These are phyloP conservation scores for Jaculus jaculus DNA, from an alignment of 2,113 vertebrate species.

Conservation along the genomic window DNA sequence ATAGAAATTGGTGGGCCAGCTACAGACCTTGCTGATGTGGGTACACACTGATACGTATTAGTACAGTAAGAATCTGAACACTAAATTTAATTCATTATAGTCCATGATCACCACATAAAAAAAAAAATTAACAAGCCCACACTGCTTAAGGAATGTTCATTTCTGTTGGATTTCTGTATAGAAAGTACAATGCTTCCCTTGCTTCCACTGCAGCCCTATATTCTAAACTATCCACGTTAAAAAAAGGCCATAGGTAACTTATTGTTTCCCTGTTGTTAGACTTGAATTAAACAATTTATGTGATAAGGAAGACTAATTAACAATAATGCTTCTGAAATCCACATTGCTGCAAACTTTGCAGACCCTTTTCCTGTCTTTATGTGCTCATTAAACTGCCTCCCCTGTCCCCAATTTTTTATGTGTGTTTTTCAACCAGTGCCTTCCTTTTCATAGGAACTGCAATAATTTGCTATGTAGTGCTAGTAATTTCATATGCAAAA, in stretches of 20 bases:
- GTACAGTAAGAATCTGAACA: not conserved
- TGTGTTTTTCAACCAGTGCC: not conserved
- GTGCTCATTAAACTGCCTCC: not conserved
- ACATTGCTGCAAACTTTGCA: not conserved
- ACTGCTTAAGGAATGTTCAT: not conserved
- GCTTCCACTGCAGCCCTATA: not conserved
- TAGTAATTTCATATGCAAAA: slow-evolving; percentile 14
- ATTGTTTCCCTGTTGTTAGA: slow-evolving; percentile 13
- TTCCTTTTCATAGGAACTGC: not conserved
- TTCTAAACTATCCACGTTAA: not conserved
- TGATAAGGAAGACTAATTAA: not conserved
- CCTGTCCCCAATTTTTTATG: not conserved
- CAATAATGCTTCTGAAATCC: not conserved
- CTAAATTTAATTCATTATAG: not conserved
- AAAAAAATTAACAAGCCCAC: not conserved
- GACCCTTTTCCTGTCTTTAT: not conserved
- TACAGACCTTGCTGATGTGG: not conserved
- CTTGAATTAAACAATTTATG: not conserved
- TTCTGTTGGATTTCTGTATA: not conserved
- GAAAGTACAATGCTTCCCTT: not conserved
- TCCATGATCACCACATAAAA: not conserved
- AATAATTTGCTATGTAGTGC: not conserved
- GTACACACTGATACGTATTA: accelerated
- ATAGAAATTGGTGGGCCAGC: not conserved
- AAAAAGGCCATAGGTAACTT: not conserved